Evolutionary conservation across 2,797 vertebrate species (phyloP), one percentile per base, ranked within the genome.

Genomic region (Gallinago nigripennis): DNA sequence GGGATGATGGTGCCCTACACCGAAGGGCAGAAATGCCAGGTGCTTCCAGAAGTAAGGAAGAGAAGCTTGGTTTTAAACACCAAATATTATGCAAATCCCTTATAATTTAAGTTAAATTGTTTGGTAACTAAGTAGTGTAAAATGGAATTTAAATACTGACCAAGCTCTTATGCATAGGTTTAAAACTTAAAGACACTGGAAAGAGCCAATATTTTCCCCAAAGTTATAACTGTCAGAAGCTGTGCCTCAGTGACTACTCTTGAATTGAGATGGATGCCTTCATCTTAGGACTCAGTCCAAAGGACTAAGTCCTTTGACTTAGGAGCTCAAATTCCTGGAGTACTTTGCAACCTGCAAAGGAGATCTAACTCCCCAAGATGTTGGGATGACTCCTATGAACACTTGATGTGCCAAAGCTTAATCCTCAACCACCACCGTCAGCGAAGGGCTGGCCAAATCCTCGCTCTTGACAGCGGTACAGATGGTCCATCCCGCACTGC

Each of bases 251-350:
- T 41, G 33, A 41, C 39, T 71, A 4, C 48, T 28, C 46, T 18
- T 21, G 31, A 53, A 31, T 5, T 6, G n/a, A n/a, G 53, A 56
- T 8, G 30, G 51, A 41, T 0, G 0, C 5, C 28, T 51, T 78
- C 71, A 48, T 37, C 21, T 13, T 8, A 39, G 31, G 41, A 94
- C 39, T 39, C 39, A 12, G 37, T 5, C 12, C 39, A 39, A 39
- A 39, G 39, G 39, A 14, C 39, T 39, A 39, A 39, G 39, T 39
- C 39, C 39, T 39, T 39, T 39, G 39, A 41, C 45, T 15, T 8
- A 39, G 31, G 46, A 94, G 65, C 37, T 45, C 21, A 19, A 21
- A 64, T 31, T 90, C 66, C 58, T 15, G 6, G 76, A n/a, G 33
- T 15, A 13, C 27, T 61, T 13, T 7, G 27, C 28, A 72, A 31